phyloP scores from a whole-genome alignment of 2,113 vertebrate species.

The Murina feae region DNA sequence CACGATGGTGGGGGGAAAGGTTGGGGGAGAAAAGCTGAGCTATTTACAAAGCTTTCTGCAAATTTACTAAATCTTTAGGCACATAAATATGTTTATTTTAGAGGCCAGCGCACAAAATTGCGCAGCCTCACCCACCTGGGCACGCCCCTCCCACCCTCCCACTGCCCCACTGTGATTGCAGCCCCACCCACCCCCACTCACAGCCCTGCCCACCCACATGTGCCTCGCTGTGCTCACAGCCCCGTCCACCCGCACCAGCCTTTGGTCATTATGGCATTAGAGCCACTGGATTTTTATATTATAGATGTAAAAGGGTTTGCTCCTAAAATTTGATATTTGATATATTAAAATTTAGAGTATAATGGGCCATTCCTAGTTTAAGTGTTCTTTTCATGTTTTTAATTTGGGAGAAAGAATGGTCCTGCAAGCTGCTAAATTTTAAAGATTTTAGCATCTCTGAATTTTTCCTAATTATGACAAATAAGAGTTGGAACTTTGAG shows the following conservation, averaged over 20 bases:
- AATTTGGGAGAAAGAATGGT: not conserved
- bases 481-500: conserved; percentile 20
- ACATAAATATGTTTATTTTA: not conserved
- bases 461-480: not conserved
- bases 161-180: no score
- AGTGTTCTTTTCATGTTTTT: conserved; percentile 2
- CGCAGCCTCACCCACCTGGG: no score
- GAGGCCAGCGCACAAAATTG: no score
- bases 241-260: no score
- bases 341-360: not conserved
- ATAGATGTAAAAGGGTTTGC: not conserved
- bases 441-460: not conserved
- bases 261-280: no score
- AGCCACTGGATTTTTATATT: no score
- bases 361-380: not conserved
- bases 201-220: no score
- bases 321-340: conserved; percentile 10
- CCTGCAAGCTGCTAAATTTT: not conserved
- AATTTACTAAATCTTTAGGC: not conserved
- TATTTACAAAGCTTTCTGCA: not conserved
- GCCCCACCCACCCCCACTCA: no score
- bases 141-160: no score
- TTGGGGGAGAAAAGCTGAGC: not conserved
- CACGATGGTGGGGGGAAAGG: not conserved
- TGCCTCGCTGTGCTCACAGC: no score